Evolutionary conservation across 2,888 invertebrate genomes (phyloP), one percentile per base, ranked within the genome.

Genomic region (Congeria kusceri): DNA sequence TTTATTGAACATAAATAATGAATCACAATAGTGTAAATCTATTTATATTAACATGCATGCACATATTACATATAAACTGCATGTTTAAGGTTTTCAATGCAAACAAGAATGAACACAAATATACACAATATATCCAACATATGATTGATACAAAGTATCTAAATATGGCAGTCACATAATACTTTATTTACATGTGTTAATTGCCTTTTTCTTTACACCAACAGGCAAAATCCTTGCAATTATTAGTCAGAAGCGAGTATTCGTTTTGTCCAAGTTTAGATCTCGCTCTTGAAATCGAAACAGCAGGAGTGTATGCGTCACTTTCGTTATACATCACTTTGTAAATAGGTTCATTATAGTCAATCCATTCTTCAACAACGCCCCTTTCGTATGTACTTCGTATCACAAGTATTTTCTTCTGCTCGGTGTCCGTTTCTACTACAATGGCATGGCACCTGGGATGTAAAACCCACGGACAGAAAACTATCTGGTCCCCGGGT

Each of bases 181-280:
- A n/a, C n/a, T n/a, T n/a, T n/a, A n/a, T n/a, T n/a, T n/a, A n/a
- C n/a, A n/a, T n/a, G n/a, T n/a, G 9, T 32, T 9, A 32, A 9
- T 32, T 32, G 32, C 32, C 32, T 9, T 32, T 32, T 49, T 49
- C 49, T 20, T 49, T 49, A 49, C 49, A 49, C 49, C 49, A 49
- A 15, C 20, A 20, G 4, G 49, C 49, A 49, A 49, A 49, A 49
- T 49, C 7, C 20, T 49, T 49, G 15, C 49, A 49, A 20, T 49
- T 49, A 20, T 49, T 20, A 3, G 5, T 18, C n/a, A 20, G 5
- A 49, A 49, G 18, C 5, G 18, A 20, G 49, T 49, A 49, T 18
- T 49, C 20, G 49, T 49, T 49, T 20, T 49, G 18, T 49, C 49
- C 49, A 5, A 49, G 49, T 49, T 49, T 49, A 49, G 49, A 49